A percentile compares a stretch with the other conserved stretches of the same genome.
Conservation (phyloP, 2,888 invertebrate species). For the Sarcophaga subvicina region DNA sequence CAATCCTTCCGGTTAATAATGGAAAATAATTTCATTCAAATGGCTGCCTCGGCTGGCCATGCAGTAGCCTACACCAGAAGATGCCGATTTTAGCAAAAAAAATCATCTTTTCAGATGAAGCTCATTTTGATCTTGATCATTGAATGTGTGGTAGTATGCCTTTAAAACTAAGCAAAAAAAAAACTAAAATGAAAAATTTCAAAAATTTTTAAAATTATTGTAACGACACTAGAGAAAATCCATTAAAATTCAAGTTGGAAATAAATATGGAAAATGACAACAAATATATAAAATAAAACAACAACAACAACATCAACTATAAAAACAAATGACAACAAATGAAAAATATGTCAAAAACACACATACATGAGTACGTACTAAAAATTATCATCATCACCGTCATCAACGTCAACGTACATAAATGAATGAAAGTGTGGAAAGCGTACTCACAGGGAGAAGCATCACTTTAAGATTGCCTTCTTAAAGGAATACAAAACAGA, state of each 20-base stretch:
- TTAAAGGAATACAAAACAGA: not conserved
- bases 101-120: too few relatives aligned
- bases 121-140: too few relatives aligned
- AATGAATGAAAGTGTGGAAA: not conserved
- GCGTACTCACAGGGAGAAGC: not conserved
- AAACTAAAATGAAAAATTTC: not conserved
- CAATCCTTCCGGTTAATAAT: too few relatives aligned
- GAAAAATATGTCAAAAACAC: constrained; percentile 7
- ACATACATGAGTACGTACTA: not conserved
- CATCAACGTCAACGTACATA: too few relatives aligned
- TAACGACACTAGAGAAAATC: not conserved
- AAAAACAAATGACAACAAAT: not conserved
- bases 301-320: not conserved
- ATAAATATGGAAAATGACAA: not conserved
- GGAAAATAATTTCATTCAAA: too few relatives aligned
- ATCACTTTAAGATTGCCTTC: not conserved
- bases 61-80: too few relatives aligned
- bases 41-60: too few relatives aligned
- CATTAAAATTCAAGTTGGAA: not conserved
- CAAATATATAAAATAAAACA: too few relatives aligned
- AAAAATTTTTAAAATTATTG: not conserved
- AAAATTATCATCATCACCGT: too few relatives aligned
- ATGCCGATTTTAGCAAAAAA: too few relatives aligned
- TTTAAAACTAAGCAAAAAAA: too few relatives aligned
- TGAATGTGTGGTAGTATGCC: too few relatives aligned